A percentile compares a stretch with the other conserved stretches of the same genome.
phyloP scores from a whole-genome alignment of 2,888 invertebrate species.

The Scaptomyza parva region DNA sequence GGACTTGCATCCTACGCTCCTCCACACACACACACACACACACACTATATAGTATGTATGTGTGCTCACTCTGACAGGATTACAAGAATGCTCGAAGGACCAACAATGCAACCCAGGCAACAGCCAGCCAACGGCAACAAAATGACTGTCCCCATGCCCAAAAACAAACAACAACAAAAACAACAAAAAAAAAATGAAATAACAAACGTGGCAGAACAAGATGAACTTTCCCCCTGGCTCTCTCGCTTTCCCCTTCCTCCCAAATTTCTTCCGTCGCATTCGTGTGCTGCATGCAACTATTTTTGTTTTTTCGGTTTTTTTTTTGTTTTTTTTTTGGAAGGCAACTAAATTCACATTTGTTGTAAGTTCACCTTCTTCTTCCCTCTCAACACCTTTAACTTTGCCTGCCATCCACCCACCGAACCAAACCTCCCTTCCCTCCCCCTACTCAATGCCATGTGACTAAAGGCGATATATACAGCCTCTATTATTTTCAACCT shows the following conservation, averaged over 20 bases:
- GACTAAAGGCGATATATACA: neutral
- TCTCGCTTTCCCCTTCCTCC: neutral
- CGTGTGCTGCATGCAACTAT: conserved; percentile 45
- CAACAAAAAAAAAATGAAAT: neutral
- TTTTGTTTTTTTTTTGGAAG: conserved; percentile 51
- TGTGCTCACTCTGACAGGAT: conserved; percentile 69
- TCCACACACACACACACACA: conserved; percentile 22
- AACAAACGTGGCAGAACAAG: neutral
- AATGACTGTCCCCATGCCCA: conserved; percentile 48
- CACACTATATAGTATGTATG: conserved; percentile 7
- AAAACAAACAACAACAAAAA: neutral
- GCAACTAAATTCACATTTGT: conserved; percentile 76
- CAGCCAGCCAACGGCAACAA: conserved; percentile 49
- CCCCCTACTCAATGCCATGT: neutral
- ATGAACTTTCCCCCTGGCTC: neutral
- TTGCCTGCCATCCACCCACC: neutral
- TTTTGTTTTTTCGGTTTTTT: neutral
- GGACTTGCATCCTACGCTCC: conserved; percentile 57
- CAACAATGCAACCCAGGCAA: conserved; percentile 58
- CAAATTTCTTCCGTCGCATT: conserved; percentile 18
- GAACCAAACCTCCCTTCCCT: neutral
- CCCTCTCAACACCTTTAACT: conserved; percentile 5
- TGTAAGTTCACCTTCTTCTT: conserved; percentile 27
- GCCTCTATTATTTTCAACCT: neutral
- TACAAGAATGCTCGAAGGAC: conserved; percentile 77